Percentiles rank a stretch among this genome's conserved stretches.
These are phyloP conservation scores for Erpobdella octoculata DNA, from an alignment of 2,888 invertebrate genomes.

Conservation along the genomic window DNA sequence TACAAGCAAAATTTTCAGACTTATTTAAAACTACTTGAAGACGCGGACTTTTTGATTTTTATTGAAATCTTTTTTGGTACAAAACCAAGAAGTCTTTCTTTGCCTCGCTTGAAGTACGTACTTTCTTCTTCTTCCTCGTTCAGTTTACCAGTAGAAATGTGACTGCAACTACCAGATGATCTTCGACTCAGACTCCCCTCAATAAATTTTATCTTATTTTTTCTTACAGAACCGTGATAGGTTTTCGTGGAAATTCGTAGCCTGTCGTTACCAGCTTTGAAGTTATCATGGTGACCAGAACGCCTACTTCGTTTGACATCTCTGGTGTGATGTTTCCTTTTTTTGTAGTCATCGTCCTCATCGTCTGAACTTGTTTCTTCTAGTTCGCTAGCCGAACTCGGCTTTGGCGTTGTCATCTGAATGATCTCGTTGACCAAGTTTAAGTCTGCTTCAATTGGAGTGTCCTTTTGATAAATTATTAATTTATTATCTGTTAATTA, in stretches of 20 bases:
- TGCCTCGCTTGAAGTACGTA: not conserved
- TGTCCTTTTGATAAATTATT: not conserved
- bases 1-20: not conserved
- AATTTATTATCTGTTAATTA: not conserved
- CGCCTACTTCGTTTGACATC: not conserved
- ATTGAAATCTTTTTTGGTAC: conserved; percentile 5
- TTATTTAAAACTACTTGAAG: conserved; percentile 16
- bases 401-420: conserved; percentile 37
- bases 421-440: conserved; percentile 47
- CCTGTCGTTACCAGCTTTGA: not conserved
- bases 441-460: conserved; percentile 48
- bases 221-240: conserved; percentile 10
- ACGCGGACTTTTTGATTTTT: conserved; percentile 2
- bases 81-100: not conserved
- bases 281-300: not conserved
- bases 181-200: not conserved
- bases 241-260: not conserved
- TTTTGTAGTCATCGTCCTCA: not conserved
- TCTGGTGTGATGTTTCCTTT: too few species aligned
- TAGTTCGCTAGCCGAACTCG: conserved; percentile 29
- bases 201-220: not conserved
- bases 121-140: not conserved
- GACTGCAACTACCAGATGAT: not conserved
- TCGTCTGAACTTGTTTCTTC: not conserved
- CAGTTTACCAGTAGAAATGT: not conserved